phyloP scores from a whole-genome alignment of 2,797 vertebrate genomes.

The Tarsius wallacei region DNA sequence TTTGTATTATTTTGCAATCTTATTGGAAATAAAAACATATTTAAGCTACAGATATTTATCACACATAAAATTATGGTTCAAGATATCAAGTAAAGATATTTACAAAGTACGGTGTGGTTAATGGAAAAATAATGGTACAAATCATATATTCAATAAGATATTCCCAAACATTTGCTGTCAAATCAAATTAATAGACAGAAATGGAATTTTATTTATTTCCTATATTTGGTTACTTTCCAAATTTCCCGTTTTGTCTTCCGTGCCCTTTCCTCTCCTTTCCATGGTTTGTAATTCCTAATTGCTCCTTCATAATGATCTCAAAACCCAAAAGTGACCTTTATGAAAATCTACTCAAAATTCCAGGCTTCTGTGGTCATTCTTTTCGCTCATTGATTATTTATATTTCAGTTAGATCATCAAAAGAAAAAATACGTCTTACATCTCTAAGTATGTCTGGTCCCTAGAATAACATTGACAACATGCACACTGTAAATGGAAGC shows the following conservation, averaged over 20 bases:
- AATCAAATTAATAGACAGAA: background rate
- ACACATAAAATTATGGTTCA: background rate
- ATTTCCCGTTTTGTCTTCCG: background rate
- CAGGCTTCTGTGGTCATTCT: background rate
- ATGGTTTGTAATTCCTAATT: background rate
- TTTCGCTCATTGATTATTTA: conserved; percentile 51
- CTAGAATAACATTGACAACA: background rate
- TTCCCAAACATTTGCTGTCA: background rate
- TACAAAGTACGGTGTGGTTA: conserved; percentile 22
- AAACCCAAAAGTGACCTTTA: background rate
- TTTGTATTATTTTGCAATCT: background rate
- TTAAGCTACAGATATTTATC: background rate
- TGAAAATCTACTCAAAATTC: background rate
- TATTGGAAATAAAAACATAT: background rate
- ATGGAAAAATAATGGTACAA: background rate
- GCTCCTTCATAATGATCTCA: background rate
- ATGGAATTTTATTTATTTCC: background rate
- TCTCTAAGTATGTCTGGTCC: conserved; percentile 33
- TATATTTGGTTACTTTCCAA: background rate
- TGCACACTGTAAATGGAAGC: background rate
- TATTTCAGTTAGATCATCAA: conserved; percentile 10
- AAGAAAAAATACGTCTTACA: conserved; percentile 21
- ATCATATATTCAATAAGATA: background rate
- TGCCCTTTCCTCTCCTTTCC: background rate
- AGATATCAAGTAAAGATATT: conserved; percentile 33